A percentile compares a stretch with the other conserved stretches of the same genome.
phyloP scores from a whole-genome alignment of 2,113 vertebrate genomes.

The Emydura subglobosa region DNA sequence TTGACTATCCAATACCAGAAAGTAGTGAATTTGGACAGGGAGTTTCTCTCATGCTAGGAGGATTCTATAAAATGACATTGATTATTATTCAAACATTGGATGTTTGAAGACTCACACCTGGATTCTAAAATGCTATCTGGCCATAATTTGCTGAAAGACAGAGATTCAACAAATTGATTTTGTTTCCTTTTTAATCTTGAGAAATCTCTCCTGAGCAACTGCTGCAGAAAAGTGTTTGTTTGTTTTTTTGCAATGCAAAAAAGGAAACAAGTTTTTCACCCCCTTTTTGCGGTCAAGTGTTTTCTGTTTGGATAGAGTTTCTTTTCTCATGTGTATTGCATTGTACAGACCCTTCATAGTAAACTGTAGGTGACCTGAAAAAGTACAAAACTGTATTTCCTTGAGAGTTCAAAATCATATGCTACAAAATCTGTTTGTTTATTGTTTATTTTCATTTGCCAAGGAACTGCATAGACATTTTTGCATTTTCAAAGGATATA shows the following conservation, averaged over 20 bases:
- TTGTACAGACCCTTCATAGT: constrained; percentile 19
- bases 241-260: not conserved
- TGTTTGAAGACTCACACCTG: not conserved
- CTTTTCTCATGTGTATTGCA: not conserved
- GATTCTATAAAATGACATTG: not conserved
- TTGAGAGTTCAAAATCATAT: constrained; percentile 4
- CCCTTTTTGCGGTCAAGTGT: not conserved
- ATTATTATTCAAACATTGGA: not conserved
- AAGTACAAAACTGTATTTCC: not conserved
- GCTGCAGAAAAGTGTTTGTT: not conserved
- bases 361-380: not conserved
- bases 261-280: constrained; percentile 17
- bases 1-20: not conserved
- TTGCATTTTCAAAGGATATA: constrained; percentile 26
- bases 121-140: not conserved
- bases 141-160: not conserved
- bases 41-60: accelerated
- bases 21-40: not conserved
- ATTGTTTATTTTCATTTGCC: constrained; percentile 23
- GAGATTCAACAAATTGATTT: not conserved
- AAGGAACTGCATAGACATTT: constrained; percentile 30
- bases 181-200: constrained; percentile 24
- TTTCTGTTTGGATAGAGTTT: not conserved
- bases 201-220: not conserved
- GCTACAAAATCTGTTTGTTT: constrained; percentile 39